A percentile compares a stretch with the other conserved stretches of the same genome.
Evolutionary conservation across 2,888 invertebrate genomes (phyloP).

Genomic region (Mythimna ferrago): DNA sequence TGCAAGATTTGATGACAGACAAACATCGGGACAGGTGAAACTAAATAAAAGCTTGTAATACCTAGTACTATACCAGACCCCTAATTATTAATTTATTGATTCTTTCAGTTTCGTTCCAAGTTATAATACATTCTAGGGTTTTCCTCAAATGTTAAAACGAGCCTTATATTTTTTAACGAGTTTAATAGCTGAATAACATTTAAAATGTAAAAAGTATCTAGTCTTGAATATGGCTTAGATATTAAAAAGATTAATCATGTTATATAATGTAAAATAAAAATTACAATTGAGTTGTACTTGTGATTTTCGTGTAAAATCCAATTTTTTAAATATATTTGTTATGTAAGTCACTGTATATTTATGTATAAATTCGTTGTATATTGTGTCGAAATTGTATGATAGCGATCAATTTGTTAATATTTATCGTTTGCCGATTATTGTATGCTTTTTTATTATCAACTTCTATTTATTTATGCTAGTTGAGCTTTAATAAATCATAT

Average conservation of each 20-base stretch:
- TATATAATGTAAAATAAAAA: slow-evolving; percentile 4
- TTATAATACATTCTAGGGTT: too few relatives aligned
- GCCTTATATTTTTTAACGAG: too few relatives aligned
- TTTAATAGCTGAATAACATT: slow-evolving; percentile 12
- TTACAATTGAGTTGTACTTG: slow-evolving; percentile 22
- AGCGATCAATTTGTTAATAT: slow-evolving; percentile 62
- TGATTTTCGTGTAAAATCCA: slow-evolving; percentile 18
- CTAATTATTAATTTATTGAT: too few relatives aligned
- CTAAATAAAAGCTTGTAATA: too few relatives aligned
- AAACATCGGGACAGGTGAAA: too few relatives aligned
- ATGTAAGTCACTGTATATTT: slow-evolving; percentile 56
- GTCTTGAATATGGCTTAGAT: slow-evolving; percentile 48
- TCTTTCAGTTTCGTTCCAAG: too few relatives aligned
- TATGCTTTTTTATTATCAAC: slow-evolving; percentile 67
- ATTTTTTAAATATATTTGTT: slow-evolving; percentile 23
- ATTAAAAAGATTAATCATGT: slow-evolving; percentile 13
- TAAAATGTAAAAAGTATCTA: slow-evolving; percentile 33
- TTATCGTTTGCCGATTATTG: slow-evolving; percentile 60
- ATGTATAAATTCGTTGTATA: slow-evolving; percentile 60
- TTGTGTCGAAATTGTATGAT: slow-evolving; percentile 62
- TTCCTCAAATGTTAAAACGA: too few relatives aligned
- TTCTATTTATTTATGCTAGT: slow-evolving; percentile 83
- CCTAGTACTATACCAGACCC: too few relatives aligned
- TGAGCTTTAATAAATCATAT: slow-evolving; percentile 85
- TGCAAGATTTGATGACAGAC: too few relatives aligned